These are phyloP conservation scores for Muricea muricata DNA, from an alignment of 92 coral and sea anemone species.

Conservation along the genomic window DNA sequence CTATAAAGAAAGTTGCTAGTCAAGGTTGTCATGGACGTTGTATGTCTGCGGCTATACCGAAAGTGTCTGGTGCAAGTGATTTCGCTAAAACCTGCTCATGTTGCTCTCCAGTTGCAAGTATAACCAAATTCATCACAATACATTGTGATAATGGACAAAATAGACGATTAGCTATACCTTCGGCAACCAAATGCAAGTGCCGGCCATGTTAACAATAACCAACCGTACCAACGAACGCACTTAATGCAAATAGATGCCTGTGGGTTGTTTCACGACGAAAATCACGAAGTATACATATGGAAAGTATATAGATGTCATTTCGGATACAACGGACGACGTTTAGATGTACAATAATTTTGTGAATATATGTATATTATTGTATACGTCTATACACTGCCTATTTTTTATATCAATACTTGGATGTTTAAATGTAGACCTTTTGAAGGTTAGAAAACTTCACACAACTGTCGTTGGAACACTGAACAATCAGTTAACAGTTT, in stretches of 20 bases:
- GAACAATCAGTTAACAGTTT: neutral
- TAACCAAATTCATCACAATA: constrained; percentile 20
- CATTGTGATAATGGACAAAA: constrained; percentile 54
- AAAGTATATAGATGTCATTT: neutral
- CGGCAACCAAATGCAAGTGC: constrained; percentile 82
- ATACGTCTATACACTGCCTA: constrained; percentile 11
- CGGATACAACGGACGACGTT: neutral
- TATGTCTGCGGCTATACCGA: constrained; percentile 87
- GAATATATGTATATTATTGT: constrained; percentile 32
- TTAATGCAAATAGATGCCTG: neutral
- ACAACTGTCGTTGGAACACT: neutral
- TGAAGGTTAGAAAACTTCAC: neutral
- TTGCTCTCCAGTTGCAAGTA: constrained; percentile 77
- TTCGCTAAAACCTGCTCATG: constrained; percentile 93
- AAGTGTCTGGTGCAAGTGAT: constrained; percentile 59
- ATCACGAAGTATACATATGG: neutral
- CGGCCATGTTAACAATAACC: constrained; percentile 77
- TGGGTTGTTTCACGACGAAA: constrained; percentile 3
- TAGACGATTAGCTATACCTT: constrained; percentile 54
- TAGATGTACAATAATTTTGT: constrained; percentile 6
- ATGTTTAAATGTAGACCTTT: neutral
- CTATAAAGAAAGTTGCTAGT: constrained; percentile 12
- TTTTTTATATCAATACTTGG: constrained; percentile 2
- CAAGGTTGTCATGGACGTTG: constrained; percentile 88
- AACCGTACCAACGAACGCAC: neutral